Conservation (phyloP, 2,797 vertebrate species). For the Esox masquinongy region DNA sequence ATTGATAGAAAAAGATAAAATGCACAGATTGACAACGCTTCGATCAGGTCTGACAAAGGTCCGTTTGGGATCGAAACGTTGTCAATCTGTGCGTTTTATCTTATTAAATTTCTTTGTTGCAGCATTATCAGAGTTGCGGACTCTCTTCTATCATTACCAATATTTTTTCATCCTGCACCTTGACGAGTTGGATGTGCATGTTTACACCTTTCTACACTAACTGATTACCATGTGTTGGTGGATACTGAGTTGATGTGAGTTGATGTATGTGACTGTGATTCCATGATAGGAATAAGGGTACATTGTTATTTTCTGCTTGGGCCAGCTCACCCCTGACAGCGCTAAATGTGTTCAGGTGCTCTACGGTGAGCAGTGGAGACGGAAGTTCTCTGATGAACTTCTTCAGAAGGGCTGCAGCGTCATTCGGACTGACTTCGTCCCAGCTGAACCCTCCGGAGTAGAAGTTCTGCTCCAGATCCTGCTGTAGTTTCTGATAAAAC, state of each 20-base stretch:
- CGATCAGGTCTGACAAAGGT: too few species aligned
- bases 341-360: slow-evolving; percentile 88
- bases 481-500: slow-evolving; percentile 77
- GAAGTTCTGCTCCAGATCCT: slow-evolving; percentile 84
- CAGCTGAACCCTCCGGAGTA: slow-evolving; percentile 80
- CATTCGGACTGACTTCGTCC: slow-evolving; percentile 89
- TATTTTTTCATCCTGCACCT: too few species aligned
- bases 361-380: slow-evolving; percentile 82
- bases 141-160: too few species aligned
- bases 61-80: too few species aligned
- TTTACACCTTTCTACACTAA: background rate
- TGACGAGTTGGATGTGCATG: too few species aligned
- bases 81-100: too few species aligned
- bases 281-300: background rate
- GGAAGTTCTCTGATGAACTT: slow-evolving; percentile 91
- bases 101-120: too few species aligned
- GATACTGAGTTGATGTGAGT: background rate
- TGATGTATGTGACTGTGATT: background rate
- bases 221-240: background rate
- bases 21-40: too few species aligned
- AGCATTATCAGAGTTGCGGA: too few species aligned
- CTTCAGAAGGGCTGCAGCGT: slow-evolving; percentile 86
- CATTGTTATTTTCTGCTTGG: background rate
- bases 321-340: slow-evolving; percentile 73
- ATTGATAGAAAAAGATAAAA: too few species aligned